A percentile compares a stretch with the other conserved stretches of the same genome.
Conservation (phyloP, 2,888 invertebrate species). For the Folsomia manolachei region DNA sequence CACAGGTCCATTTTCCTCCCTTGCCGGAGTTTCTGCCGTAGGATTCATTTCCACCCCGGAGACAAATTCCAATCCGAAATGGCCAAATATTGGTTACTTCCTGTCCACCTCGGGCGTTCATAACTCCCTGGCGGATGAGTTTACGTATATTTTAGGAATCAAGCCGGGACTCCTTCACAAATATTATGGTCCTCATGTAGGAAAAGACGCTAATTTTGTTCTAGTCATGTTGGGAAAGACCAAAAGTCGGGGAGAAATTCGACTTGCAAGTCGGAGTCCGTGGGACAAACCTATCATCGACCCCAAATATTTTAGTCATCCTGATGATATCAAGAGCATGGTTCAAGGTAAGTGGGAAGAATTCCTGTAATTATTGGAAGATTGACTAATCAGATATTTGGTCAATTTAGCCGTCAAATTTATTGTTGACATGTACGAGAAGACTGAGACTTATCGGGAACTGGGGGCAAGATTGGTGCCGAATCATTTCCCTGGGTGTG, state of each 20-base stretch:
- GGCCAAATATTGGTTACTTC: conserved; percentile 45
- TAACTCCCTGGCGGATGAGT: conserved; percentile 34
- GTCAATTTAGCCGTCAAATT: conserved; percentile 32
- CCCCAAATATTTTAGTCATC: conserved; percentile 42
- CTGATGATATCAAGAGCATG: conserved; percentile 38
- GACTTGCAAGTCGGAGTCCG: conserved; percentile 32
- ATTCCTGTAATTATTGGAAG: not conserved
- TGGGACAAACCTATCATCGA: conserved; percentile 37
- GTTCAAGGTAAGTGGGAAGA: conserved; percentile 27
- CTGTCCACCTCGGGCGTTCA: conserved; percentile 39
- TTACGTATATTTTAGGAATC: conserved; percentile 35
- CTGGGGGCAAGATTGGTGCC: conserved; percentile 33
- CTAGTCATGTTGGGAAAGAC: conserved; percentile 35
- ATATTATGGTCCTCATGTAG: conserved; percentile 38
- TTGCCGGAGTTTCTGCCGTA: conserved; percentile 42
- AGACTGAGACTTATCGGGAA: conserved; percentile 33
- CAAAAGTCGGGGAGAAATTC: conserved; percentile 37
- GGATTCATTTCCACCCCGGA: conserved; percentile 38
- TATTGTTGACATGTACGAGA: conserved; percentile 38
- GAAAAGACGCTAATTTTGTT: conserved; percentile 38
- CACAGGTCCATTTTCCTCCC: conserved; percentile 39
- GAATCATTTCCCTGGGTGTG: conserved; percentile 40
- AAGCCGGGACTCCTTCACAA: conserved; percentile 33
- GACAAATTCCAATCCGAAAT: conserved; percentile 20
- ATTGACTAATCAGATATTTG: not conserved